Evolutionary conservation across 2,888 invertebrate genomes (phyloP).

Genomic region (Geophilus truncorum): DNA sequence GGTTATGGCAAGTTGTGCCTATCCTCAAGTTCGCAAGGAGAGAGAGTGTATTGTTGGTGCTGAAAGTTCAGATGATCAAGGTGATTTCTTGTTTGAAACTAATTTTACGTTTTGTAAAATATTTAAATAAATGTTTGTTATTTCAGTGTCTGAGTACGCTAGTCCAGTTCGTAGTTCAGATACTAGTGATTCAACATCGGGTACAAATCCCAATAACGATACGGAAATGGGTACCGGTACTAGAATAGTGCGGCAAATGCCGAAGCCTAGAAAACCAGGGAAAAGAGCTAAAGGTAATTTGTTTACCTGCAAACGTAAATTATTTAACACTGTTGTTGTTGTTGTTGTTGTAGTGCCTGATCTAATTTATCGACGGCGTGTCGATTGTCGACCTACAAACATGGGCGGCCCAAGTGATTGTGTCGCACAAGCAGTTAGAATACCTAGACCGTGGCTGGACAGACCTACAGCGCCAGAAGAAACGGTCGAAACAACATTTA

Average conservation of each 20-base stretch:
- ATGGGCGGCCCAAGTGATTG: background rate
- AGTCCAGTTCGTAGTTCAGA: conserved; percentile 38
- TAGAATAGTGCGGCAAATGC: background rate
- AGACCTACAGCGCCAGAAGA: conserved; percentile 36
- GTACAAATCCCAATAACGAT: conserved; percentile 28
- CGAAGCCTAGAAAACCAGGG: conserved; percentile 37
- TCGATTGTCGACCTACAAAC: conserved; percentile 31
- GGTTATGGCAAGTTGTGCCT: conserved; percentile 36
- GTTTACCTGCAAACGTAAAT: too few species aligned
- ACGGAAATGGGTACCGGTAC: background rate
- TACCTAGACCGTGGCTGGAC: conserved; percentile 37
- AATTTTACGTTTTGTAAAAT: background rate
- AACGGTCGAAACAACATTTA: conserved; percentile 36
- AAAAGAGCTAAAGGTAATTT: conserved; percentile 38
- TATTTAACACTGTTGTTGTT: background rate
- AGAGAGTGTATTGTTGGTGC: conserved; percentile 33
- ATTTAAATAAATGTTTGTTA: too few species aligned
- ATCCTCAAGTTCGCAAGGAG: conserved; percentile 37
- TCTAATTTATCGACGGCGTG: conserved; percentile 37
- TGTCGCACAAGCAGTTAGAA: conserved; percentile 31
- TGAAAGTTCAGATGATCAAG: conserved; percentile 38
- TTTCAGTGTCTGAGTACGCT: conserved; percentile 35
- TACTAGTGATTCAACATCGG: conserved; percentile 38
- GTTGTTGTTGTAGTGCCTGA: conserved; percentile 36
- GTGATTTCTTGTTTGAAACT: conserved; percentile 8